Base-by-base conservation (phyloP, 1,140 invertebrate genomes). In the Formica selysi region DNA sequence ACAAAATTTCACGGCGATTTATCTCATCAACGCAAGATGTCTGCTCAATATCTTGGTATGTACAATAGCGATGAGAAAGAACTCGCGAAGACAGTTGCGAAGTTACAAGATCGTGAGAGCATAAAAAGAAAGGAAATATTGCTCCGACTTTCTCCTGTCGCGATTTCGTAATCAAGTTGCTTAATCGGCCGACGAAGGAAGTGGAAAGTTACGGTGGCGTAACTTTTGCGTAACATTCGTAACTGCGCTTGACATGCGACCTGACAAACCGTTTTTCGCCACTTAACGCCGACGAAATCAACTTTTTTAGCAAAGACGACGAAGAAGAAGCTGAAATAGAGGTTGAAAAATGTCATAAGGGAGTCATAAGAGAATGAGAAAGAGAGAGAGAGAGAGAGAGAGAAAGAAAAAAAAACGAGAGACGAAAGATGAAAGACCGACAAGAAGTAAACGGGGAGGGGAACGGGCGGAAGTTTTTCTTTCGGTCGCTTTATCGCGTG, bases 201-300 rank as follows among this genome's bases (percentile, higher is more conserved):
- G 64, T 41, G 48, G 51, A 88, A 87, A 88, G 87, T 83, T 87
- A 76, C 7, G 57, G 16, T 61, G 54, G 68, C 19, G 86, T 79
- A 84, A 73, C 59, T 74, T 85, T 88, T n/a, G 86, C 76, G 51
- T 85, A 76, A 85, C 74, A 54, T 71, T 86, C 65, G 86, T 76
- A 76, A 88, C 86, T 65, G 22, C 65, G 22, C 59, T 41, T 78
- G 61, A 81, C 78, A 73, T 38, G 48, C 59, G 59, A 38, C 73
- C 48, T 89, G 87, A 89, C 86, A 80, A 88, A 85, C 67, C 73
- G 81, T 88, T 78, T 85, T 73, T 11, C 76, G 64, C 61, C 70
- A 41, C 38, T 89, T 89, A 86, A 80, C 83, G 70, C 29, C 26
- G 76, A 68, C 7, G 62, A 86, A 32, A 32, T 32, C 32, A 32